phyloP scores from a whole-genome alignment of 2,888 invertebrate genomes.

The Thelaira solivaga region DNA sequence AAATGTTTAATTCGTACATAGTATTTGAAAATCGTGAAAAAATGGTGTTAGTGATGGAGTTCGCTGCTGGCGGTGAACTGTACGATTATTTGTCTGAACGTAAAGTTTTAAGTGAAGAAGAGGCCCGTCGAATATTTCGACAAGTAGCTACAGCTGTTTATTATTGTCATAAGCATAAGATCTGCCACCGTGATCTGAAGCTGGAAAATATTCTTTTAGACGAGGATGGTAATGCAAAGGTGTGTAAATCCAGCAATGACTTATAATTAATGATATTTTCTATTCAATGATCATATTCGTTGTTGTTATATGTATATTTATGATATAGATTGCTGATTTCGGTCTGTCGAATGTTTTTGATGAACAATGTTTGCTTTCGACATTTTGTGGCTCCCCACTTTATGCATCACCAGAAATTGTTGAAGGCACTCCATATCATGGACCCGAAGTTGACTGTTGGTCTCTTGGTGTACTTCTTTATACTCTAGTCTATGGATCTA shows the following conservation, averaged over 20 bases:
- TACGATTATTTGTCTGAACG: conserved; percentile 97
- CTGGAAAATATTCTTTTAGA: conserved; percentile 96
- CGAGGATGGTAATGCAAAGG: conserved; percentile 96
- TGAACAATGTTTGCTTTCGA: conserved; percentile 89
- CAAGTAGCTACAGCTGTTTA: conserved; percentile 98
- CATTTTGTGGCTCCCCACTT: conserved; percentile 97
- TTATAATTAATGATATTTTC: neutral
- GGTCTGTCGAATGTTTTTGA: conserved; percentile 98
- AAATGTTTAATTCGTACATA: conserved; percentile 48
- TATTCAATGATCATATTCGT: neutral
- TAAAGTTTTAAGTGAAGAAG: conserved; percentile 93
- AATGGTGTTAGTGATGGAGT: conserved; percentile 99
- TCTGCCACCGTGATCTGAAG: conserved; percentile 97
- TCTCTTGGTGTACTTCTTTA: conserved; percentile 97
- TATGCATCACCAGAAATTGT: conserved; percentile 99
- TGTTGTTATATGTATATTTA: neutral
- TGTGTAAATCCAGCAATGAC: conserved; percentile 73
- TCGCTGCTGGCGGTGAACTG: conserved; percentile 98
- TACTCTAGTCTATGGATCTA: conserved; percentile 98
- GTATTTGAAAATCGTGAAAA: conserved; percentile 99
- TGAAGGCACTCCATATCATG: conserved; percentile 96
- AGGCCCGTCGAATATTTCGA: conserved; percentile 95
- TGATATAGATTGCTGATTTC: conserved; percentile 95
- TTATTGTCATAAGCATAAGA: conserved; percentile 99
- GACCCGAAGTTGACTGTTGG: conserved; percentile 97